Percentiles rank a stretch among this genome's conserved stretches.
Evolutionary conservation across 2,113 vertebrate genomes (phyloP).

Genomic region (Pyrgilauda ruficollis): DNA sequence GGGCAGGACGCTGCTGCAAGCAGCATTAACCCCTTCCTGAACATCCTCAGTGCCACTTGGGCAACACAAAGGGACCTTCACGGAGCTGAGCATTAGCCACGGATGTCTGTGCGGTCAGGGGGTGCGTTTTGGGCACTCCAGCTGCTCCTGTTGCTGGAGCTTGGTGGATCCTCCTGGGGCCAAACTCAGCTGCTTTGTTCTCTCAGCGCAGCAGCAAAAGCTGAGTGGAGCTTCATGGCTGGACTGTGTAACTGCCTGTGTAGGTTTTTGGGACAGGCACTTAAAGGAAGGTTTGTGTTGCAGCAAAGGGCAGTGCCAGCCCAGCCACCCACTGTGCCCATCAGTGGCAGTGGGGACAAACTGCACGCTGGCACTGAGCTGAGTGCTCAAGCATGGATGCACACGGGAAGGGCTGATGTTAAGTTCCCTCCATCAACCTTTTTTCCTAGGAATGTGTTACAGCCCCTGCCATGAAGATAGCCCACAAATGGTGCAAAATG

Average conservation of each 20-base stretch:
- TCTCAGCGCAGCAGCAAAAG: not conserved
- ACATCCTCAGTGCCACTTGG: not conserved
- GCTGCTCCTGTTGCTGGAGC: not conserved
- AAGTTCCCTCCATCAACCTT: not conserved
- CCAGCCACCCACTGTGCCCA: accelerated
- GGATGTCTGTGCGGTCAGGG: accelerated
- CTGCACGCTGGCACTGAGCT: accelerated
- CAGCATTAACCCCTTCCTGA: slow-evolving; percentile 47
- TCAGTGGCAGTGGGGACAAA: not conserved
- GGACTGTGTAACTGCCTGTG: not conserved
- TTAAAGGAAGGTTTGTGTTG: not conserved
- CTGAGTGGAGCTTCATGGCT: not conserved
- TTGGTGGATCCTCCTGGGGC: not conserved
- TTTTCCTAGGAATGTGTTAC: not conserved
- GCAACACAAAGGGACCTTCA: not conserved
- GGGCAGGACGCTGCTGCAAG: slow-evolving; percentile 51
- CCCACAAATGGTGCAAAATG: not conserved
- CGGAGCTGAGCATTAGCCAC: accelerated
- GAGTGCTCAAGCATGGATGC: accelerated
- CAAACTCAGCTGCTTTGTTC: not conserved
- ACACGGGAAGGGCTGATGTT: accelerated
- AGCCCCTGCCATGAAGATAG: not conserved
- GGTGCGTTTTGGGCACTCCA: accelerated
- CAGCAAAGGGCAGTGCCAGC: not conserved
- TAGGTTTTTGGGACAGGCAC: not conserved